Evolutionary conservation across 30 jellyfish, hydroid and myxozoan species (phyloP), one percentile per base, ranked within the genome.

Genomic region (Morbakka virulenta): DNA sequence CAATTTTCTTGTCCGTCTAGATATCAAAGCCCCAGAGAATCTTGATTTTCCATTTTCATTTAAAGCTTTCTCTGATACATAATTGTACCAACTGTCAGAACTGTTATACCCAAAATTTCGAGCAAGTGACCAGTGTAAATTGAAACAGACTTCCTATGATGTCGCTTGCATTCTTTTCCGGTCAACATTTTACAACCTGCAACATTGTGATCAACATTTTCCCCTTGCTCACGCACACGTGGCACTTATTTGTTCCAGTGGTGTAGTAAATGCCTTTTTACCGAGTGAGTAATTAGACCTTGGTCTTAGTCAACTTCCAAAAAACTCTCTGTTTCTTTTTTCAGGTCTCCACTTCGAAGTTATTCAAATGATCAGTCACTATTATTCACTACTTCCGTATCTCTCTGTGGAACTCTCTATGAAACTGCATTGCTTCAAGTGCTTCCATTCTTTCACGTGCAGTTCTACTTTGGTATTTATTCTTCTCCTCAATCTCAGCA

Each of bases 41-140:
- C n/a, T n/a, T n/a, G n/a, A n/a, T n/a, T n/a, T n/a, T n/a, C n/a
- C n/a, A n/a, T n/a, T n/a, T n/a, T n/a, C n/a, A n/a, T n/a, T n/a
- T n/a, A n/a, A n/a, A n/a, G n/a, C n/a, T n/a, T n/a, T 70, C 82
- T 70, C 73, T 0, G 82, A 69, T 70, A 41, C 20, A 27, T 70
- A 69, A 27, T 70, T 70, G 82, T 70, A 70, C 72, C 82, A 70
- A 47, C 41, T 65, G 72, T 67, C 80, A 32, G 80, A 28, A 24
- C 66, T 35, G 27, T 67, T 67, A 47, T 70, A 70, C n/a, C n/a
- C n/a, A n/a, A n/a, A n/a, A n/a, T n/a, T n/a, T n/a, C n/a, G n/a
- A n/a, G n/a, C n/a, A n/a, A 66, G 69, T 32, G 69, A 28, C 78
- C 78, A 30, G 78, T 66, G 62, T 63, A 66, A 66, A 69, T 31